A percentile compares a stretch with the other conserved stretches of the same genome.
phyloP scores from a whole-genome alignment of 2,888 invertebrate species.

The Mythimna ferrago region DNA sequence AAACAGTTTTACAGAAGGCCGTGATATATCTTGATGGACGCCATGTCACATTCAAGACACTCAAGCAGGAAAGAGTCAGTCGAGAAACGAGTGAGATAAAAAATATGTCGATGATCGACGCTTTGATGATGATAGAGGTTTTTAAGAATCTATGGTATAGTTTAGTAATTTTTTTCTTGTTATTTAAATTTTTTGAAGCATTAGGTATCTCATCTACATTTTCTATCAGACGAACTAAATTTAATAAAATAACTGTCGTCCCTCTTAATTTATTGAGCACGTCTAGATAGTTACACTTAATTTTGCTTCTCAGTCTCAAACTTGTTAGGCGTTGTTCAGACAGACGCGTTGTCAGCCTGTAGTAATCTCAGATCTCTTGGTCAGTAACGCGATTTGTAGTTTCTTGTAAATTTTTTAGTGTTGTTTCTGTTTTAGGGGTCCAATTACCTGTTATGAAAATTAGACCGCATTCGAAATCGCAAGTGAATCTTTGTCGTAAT shows the following conservation, averaged over 20 bases:
- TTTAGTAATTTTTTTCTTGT: background rate
- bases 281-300: background rate
- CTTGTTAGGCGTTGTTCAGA: background rate
- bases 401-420: too few species aligned
- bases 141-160: slow-evolving; percentile 53
- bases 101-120: slow-evolving; percentile 66
- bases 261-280: background rate
- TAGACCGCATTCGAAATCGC: too few species aligned
- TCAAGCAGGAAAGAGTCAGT: slow-evolving; percentile 79
- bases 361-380: too few species aligned
- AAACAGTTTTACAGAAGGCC: slow-evolving; percentile 92
- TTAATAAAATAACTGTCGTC: background rate
- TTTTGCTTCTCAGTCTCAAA: background rate
- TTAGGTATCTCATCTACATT: too few species aligned
- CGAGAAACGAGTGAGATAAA: slow-evolving; percentile 75
- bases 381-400: too few species aligned
- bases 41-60: slow-evolving; percentile 93
- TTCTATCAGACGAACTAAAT: background rate
- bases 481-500: too few species aligned
- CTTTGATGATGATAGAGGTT: slow-evolving; percentile 57
- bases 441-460: too few species aligned
- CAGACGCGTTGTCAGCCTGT: background rate
- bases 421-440: too few species aligned
- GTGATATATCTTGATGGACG: slow-evolving; percentile 94
- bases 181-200: too few species aligned